These are phyloP conservation scores for Cyphomyrus plagiostoma DNA, from an alignment of 2,113 vertebrate genomes.

Conservation along the genomic window DNA sequence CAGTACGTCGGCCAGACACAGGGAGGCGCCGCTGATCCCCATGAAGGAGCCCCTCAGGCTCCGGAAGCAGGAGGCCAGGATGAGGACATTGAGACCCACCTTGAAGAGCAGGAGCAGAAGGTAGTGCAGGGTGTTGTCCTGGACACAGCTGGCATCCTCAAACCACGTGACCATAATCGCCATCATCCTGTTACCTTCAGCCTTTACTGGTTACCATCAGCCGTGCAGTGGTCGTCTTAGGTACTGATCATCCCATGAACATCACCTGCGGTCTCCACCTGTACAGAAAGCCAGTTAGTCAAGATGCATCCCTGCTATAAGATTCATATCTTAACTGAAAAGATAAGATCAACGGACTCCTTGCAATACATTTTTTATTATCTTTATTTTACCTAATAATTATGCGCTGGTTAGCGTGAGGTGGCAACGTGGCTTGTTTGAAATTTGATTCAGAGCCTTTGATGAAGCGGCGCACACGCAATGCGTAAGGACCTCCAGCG, in stretches of 20 bases:
- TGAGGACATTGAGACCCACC: slow-evolving; percentile 34
- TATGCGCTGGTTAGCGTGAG: background rate
- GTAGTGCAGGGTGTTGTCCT: slow-evolving; percentile 38
- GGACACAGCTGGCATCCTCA: background rate
- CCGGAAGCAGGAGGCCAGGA: slow-evolving; percentile 33
- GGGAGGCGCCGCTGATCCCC: slow-evolving; percentile 45
- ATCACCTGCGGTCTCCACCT: background rate
- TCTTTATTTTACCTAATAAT: background rate
- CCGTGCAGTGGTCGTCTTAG: background rate
- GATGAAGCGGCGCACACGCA: background rate
- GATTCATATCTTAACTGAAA: background rate
- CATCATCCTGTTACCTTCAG: slow-evolving; percentile 36
- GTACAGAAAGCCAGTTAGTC: background rate
- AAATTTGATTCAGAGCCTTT: background rate
- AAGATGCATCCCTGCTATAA: background rate
- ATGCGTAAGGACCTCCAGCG: background rate
- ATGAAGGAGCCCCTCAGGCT: slow-evolving; percentile 38
- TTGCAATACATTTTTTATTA: background rate
- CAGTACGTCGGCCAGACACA: slow-evolving; percentile 45
- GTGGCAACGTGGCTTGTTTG: background rate
- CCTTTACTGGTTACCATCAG: background rate
- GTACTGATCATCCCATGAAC: background rate
- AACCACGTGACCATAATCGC: slow-evolving; percentile 38
- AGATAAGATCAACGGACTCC: background rate
- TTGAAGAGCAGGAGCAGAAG: slow-evolving; percentile 48